A percentile compares a stretch with the other conserved stretches of the same genome.
Evolutionary conservation across 2,113 vertebrate genomes (phyloP).

Genomic region (Lepus timidus): DNA sequence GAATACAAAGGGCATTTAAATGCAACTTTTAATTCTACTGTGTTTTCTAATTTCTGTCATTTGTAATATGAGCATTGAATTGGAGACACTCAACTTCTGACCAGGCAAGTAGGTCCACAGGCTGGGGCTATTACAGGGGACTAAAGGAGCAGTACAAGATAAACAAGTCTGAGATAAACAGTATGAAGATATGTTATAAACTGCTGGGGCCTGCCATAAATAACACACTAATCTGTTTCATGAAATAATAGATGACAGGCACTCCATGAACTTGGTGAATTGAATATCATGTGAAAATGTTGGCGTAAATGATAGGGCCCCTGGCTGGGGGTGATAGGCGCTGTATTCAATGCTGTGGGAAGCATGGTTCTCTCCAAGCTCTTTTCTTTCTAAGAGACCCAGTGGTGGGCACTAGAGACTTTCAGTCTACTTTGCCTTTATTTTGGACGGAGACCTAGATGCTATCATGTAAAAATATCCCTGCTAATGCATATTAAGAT

Average conservation of each 20-base stretch:
- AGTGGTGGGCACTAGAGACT: constrained; percentile 74
- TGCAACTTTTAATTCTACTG: constrained; percentile 40
- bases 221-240: constrained; percentile 46
- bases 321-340: neutral
- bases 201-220: constrained; percentile 4
- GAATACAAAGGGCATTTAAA: neutral
- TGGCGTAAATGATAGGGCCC: neutral
- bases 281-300: constrained; percentile 67
- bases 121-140: constrained; percentile 13
- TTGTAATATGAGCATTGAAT: constrained; percentile 74
- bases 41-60: constrained; percentile 67
- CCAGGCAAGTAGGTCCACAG: neutral
- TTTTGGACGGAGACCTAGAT: constrained; percentile 83
- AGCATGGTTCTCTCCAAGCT: constrained; percentile 59
- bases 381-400: constrained; percentile 63
- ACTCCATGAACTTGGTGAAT: constrained; percentile 24
- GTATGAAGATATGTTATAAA: constrained; percentile 34
- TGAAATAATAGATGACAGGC: constrained; percentile 65
- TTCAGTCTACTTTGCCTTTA: constrained; percentile 79
- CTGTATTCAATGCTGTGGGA: constrained; percentile 62
- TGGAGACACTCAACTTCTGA: constrained; percentile 46
- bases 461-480: constrained; percentile 78
- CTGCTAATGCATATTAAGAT: constrained; percentile 81
- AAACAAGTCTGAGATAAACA: constrained; percentile 66
- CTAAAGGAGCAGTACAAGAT: constrained; percentile 62